Evolutionary conservation across 2,113 vertebrate genomes (phyloP), one percentile per base, ranked within the genome.

Genomic region (Phaetusa simplex): DNA sequence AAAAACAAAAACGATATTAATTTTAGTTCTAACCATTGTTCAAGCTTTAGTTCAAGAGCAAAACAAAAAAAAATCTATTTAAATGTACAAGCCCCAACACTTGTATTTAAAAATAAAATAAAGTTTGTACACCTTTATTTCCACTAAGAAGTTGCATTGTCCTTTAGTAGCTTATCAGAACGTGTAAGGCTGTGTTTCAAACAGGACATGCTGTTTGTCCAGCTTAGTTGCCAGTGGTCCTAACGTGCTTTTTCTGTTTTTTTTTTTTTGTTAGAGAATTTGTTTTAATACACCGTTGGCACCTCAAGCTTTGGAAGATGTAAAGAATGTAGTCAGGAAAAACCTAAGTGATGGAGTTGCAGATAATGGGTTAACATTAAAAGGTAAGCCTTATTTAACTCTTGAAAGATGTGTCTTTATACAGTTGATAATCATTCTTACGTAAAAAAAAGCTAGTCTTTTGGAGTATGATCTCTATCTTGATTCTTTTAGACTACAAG

Each of bases 271-370:
- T 52, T 96, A 99, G 99, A 99, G 99, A 97, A 99, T 99, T 52
- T 99, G 99, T 97, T 99, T 99, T 96, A 99, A 99, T 97, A 99
- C 99, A 55, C 99, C 99, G 2, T 96, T 99, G 97, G 99, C 99
- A n/a, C 98, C 99, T 74, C 99, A 99, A 90, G 99, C 99, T 69
- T 97, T 99, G 91, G 99, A 99, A 97, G 99, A 99, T 22, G 99
- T 99, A 50, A 99, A 99, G 98, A 99, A 99, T 59, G 99, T 99
- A 80, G 99, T 99, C 79, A 98, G 99, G 96, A 99, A 99, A 97
- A 99, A 99, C 95, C 98, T 99, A 95, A 98, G 97, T 2, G 99
- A 99, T 67, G 99, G 99, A n/a, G 99, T 99, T 65, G 98, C 98
- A 64, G 99, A 99, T 95, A 99, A 99, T 42, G 99, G 99, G n/a